These are phyloP conservation scores for Marasmarcha lunaedactyla DNA, from an alignment of 2,888 invertebrate genomes.

Conservation along the genomic window DNA sequence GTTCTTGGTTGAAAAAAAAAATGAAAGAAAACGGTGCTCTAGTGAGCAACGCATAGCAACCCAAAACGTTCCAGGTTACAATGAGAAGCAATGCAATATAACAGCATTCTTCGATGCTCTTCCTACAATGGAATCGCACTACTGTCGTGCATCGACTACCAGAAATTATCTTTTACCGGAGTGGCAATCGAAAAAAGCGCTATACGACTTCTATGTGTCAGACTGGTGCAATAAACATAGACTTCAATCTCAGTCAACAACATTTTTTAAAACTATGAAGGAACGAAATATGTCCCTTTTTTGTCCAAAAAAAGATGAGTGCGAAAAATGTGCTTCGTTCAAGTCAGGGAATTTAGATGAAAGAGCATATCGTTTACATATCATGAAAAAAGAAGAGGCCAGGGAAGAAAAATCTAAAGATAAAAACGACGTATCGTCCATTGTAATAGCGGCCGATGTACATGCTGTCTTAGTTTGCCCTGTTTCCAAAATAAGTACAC, in stretches of 20 bases:
- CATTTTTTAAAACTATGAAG: constrained; percentile 5
- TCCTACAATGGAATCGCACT: too few species aligned
- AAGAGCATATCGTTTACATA: too few species aligned
- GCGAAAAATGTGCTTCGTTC: too few species aligned
- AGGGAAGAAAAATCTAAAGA: constrained; percentile 12
- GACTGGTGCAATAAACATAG: neutral
- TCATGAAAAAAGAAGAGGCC: constrained; percentile 11
- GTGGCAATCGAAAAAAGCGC: constrained; percentile 4
- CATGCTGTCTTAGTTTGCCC: constrained; percentile 11
- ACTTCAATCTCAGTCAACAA: neutral
- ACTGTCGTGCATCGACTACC: neutral
- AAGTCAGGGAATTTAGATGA: too few species aligned
- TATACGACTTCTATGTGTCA: constrained; percentile 5
- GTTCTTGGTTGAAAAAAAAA: constrained; percentile 11
- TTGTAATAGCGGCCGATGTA: constrained; percentile 12
- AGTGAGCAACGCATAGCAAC: constrained; percentile 2
- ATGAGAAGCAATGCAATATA: too few species aligned
- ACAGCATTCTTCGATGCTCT: too few species aligned
- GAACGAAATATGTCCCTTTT: constrained; percentile 2
- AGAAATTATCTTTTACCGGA: constrained; percentile 1
- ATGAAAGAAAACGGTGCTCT: constrained; percentile 5
- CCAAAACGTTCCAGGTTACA: too few species aligned
- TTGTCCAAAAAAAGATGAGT: neutral
- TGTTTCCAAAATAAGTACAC: constrained; percentile 8
- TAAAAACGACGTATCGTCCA: constrained; percentile 6